A percentile compares a stretch with the other conserved stretches of the same genome.
These are phyloP conservation scores for Malacoctenus gilli DNA, from an alignment of 2,797 vertebrate species.

Conservation along the genomic window DNA sequence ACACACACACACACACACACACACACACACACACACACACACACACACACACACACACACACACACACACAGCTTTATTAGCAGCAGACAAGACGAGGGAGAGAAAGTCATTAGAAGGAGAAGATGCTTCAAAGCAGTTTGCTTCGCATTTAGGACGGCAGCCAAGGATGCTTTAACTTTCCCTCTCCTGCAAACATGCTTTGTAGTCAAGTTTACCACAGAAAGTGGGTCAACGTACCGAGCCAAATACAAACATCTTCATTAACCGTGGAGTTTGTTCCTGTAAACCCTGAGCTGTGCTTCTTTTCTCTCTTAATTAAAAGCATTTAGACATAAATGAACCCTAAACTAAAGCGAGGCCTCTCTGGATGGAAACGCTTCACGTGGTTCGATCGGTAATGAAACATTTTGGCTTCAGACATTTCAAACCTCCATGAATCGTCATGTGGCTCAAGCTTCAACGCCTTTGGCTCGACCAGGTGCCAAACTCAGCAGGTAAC, in stretches of 20 bases:
- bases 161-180: constrained; percentile 53
- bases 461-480: not conserved
- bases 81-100: constrained; percentile 26
- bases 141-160: constrained; percentile 56
- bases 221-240: constrained; percentile 50
- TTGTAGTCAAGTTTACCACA: constrained; percentile 46
- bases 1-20: not conserved
- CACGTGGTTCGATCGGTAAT: too few relatives aligned
- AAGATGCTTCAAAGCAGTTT: constrained; percentile 62
- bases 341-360: too few relatives aligned
- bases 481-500: constrained; percentile 10
- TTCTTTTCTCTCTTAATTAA: too few relatives aligned
- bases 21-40: not conserved
- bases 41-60: not conserved
- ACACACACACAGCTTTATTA: constrained; percentile 39
- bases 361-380: too few relatives aligned
- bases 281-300: not conserved
- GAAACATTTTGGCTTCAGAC: not conserved
- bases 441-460: too few relatives aligned
- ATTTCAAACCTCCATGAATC: too few relatives aligned
- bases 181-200: constrained; percentile 40
- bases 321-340: too few relatives aligned
- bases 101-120: constrained; percentile 61
- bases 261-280: constrained; percentile 10
- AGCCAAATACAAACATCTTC: constrained; percentile 17